A percentile compares a stretch with the other conserved stretches of the same genome.
phyloP scores from a whole-genome alignment of 2,888 invertebrate genomes.

The Reticulitermes lucifugus region DNA sequence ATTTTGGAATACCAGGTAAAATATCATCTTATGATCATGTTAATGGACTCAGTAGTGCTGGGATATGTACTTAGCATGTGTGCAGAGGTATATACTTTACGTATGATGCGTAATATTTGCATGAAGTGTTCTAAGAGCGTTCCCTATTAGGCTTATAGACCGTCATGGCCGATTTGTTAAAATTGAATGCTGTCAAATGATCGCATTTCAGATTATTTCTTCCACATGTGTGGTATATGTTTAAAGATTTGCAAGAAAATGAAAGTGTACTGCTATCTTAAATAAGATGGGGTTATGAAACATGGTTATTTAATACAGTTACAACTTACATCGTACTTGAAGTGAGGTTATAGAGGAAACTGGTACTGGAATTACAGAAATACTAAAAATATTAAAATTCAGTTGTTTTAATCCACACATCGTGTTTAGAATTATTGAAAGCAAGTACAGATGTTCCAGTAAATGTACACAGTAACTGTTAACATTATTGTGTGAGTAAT shows the following conservation, averaged over 20 bases:
- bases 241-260: neutral
- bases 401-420: neutral
- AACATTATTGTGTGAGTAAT: neutral
- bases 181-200: slow-evolving; percentile 37
- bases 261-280: neutral
- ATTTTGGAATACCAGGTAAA: slow-evolving; percentile 27
- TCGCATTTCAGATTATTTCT: neutral
- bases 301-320: neutral
- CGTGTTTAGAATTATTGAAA: neutral
- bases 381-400: neutral
- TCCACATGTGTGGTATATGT: neutral
- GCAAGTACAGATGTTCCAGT: neutral
- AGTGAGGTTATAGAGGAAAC: neutral
- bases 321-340: neutral
- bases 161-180: slow-evolving; percentile 45
- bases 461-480: neutral
- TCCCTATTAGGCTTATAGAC: neutral
- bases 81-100: neutral
- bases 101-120: neutral
- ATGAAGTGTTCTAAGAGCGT: neutral
- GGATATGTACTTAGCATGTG: neutral
- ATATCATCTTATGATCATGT: neutral
- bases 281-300: neutral
- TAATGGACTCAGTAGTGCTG: slow-evolving; percentile 3
- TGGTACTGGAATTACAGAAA: neutral